Base-by-base conservation (phyloP, 2,113 vertebrate species). In the Perca flavescens region DNA sequence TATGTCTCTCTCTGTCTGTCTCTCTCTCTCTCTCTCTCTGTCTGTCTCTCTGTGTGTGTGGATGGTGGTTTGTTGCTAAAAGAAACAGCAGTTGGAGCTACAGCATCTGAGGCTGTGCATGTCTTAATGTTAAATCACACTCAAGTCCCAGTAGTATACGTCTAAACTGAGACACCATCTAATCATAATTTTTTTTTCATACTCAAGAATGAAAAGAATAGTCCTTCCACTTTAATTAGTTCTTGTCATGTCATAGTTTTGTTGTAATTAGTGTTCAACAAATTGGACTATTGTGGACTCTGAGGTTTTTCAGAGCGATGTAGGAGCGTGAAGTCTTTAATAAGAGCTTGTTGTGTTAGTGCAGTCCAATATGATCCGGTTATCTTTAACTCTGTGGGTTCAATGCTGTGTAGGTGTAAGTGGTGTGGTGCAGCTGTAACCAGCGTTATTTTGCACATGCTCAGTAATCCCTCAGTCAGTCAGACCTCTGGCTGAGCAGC, bases 11-110 rank as follows among this genome's bases (percentile, higher is more conserved):
- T 6, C 34, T 6, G 5, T 34, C 34, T 34, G 5, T 34, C 5
- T 34, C 34, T 34, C 34, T 34, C 34, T 34, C 34, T 34, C 34
- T 34, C 4, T 34, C 34, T 34, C 34, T 34, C 34, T 34, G 5
- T 34, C 34, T 34, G 5, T 34, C 34, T 34, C 5, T 34, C 1
- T 34, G 34, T 34, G 34, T 34, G 34, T 34, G 34, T 34, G 6
- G 13, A 3, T 16, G 47, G 8, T 22, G 49, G 8, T 28, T 54
- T 60, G 58, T 46, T 77, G 22, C 85, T 22, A 21, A 74, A 28
- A 16, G 17, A 79, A 77, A 83, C 89, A 89, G 80, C 82, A 91
- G 91, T 79, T 87, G 90, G 91, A 86, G 89, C 90, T 83, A 46
- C 53, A 65, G 85, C 25, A 8, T 90, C 70, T 82, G 46, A 2